phyloP scores from a whole-genome alignment of 2,113 vertebrate species.

The Tragelaphus strepsiceros region DNA sequence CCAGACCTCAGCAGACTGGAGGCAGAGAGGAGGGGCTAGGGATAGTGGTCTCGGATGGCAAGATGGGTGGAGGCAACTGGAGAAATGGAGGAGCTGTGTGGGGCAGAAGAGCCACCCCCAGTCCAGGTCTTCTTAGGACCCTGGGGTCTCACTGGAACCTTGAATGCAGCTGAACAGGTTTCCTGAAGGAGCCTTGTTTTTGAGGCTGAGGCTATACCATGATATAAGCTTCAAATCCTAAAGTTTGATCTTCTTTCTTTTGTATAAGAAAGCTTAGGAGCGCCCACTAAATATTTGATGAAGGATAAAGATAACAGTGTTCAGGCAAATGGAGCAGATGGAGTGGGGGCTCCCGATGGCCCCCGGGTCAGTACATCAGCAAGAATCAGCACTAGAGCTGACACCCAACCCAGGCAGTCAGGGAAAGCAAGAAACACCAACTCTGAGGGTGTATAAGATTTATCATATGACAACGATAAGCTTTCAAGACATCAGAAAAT shows the following conservation, averaged over 20 bases:
- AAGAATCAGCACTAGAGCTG: accelerated
- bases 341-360: accelerated
- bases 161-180: accelerated
- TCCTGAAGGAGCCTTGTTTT: not conserved
- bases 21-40: accelerated
- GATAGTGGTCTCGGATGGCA: accelerated
- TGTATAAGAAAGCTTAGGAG: accelerated
- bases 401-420: accelerated
- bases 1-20: too few relatives aligned
- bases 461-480: not conserved
- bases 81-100: accelerated
- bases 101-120: not conserved
- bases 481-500: not conserved
- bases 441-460: accelerated
- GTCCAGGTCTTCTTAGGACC: not conserved
- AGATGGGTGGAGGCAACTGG: not conserved
- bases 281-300: accelerated
- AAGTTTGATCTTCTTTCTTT: not conserved
- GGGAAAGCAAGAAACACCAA: not conserved
- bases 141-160: accelerated
- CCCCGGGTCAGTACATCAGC: accelerated
- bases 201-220: accelerated
- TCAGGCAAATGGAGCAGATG: accelerated
- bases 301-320: too few relatives aligned
- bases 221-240: accelerated